These are phyloP conservation scores for Oenanthe oenanthe DNA, from an alignment of 2,113 vertebrate genomes.

Conservation along the genomic window DNA sequence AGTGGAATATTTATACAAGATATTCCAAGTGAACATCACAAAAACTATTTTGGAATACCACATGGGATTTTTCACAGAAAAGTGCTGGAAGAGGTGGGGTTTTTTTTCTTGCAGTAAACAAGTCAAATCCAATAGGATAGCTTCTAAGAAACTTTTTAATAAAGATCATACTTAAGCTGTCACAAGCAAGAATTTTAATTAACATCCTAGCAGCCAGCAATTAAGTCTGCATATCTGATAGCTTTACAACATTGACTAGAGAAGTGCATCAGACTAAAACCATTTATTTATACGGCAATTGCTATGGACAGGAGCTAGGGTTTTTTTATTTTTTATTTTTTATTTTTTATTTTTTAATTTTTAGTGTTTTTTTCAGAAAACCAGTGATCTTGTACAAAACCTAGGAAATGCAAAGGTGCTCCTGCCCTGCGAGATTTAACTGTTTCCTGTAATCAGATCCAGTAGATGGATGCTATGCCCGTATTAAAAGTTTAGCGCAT, in stretches of 20 bases:
- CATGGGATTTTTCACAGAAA: neutral
- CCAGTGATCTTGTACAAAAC: neutral
- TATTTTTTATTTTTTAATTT: too few relatives aligned
- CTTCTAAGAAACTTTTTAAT: neutral
- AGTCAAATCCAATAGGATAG: neutral
- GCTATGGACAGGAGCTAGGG: rapidly evolving
- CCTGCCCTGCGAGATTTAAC: neutral
- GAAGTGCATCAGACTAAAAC: neutral
- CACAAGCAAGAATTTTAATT: neutral
- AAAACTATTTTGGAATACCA: neutral
- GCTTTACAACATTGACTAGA: neutral
- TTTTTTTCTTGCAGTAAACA: neutral
- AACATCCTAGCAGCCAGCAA: neutral
- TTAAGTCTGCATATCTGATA: neutral
- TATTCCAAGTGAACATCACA: neutral
- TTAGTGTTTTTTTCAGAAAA: neutral
- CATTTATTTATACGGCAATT: neutral
- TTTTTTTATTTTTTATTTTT: too few relatives aligned
- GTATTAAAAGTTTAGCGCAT: neutral
- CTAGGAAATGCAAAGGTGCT: neutral
- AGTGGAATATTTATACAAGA: conserved; percentile 1
- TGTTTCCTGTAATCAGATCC: neutral
- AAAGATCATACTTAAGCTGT: neutral
- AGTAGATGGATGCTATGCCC: neutral
- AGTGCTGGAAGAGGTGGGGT: neutral